These are phyloP conservation scores for Brienomyrus brachyistius DNA, from an alignment of 2,113 vertebrate species.

Conservation along the genomic window DNA sequence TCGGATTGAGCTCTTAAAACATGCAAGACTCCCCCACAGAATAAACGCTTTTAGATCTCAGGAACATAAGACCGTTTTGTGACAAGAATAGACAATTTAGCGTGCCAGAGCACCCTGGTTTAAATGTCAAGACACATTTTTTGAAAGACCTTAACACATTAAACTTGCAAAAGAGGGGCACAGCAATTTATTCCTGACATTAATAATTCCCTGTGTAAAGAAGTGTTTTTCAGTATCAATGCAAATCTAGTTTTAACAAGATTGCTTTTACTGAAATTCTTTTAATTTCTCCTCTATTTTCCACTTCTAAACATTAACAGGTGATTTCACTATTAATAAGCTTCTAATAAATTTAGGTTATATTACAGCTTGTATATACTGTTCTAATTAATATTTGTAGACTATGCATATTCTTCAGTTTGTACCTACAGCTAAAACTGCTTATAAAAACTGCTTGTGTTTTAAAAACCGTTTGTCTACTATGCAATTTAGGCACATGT, in stretches of 20 bases:
- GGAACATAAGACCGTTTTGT: slow-evolving; percentile 21
- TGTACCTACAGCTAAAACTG: neutral
- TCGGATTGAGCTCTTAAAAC: slow-evolving; percentile 6
- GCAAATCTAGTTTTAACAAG: slow-evolving; percentile 23
- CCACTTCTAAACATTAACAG: slow-evolving; percentile 15
- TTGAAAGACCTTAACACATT: slow-evolving; percentile 21
- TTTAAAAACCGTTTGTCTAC: neutral
- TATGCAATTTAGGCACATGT: neutral
- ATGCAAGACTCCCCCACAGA: neutral
- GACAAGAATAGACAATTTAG: slow-evolving; percentile 16
- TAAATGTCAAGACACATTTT: slow-evolving; percentile 26
- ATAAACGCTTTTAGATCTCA: slow-evolving; percentile 19
- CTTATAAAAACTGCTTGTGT: neutral
- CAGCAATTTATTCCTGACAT: slow-evolving; percentile 24
- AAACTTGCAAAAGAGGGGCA: slow-evolving; percentile 23
- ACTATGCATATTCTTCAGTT: slow-evolving; percentile 23
- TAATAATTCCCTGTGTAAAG: slow-evolving; percentile 34
- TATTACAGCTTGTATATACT: neutral
- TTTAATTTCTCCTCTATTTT: neutral
- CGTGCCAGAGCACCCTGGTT: slow-evolving; percentile 20
- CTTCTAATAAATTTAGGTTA: neutral
- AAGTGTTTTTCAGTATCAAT: slow-evolving; percentile 12
- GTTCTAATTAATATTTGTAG: neutral
- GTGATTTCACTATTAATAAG: neutral
- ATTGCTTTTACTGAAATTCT: slow-evolving; percentile 16